Conservation (phyloP, 2,113 vertebrate species). For the Dicentrarchus labrax region DNA sequence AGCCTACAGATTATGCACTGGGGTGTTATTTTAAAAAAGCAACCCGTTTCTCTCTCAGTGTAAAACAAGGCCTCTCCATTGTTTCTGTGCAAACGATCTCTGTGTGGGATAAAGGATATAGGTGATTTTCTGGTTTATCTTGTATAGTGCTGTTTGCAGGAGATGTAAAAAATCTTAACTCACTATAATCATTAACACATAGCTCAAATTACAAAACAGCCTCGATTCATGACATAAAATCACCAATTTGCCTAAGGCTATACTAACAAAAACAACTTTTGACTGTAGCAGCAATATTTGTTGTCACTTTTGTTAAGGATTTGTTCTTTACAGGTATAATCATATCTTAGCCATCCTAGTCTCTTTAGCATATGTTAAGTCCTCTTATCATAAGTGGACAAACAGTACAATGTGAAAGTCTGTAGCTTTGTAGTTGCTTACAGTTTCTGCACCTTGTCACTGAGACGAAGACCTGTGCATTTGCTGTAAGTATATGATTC, state of each 20-base stretch:
- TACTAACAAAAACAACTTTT: background rate
- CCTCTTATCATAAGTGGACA: slow-evolving; percentile 35
- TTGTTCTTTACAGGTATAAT: slow-evolving; percentile 10
- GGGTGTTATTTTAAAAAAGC: background rate
- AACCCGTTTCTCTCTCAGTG: background rate
- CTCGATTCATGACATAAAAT: background rate
- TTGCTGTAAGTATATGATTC: background rate
- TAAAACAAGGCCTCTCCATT: background rate
- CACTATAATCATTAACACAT: background rate
- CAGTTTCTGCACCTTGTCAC: slow-evolving; percentile 17
- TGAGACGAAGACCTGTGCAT: slow-evolving; percentile 19
- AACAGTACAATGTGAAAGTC: slow-evolving; percentile 27
- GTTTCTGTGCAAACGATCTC: slow-evolving; percentile 15
- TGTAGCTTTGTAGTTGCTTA: slow-evolving; percentile 28
- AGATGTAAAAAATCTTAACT: background rate
- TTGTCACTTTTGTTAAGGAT: background rate
- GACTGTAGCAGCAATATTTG: background rate
- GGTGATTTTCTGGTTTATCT: slow-evolving; percentile 12
- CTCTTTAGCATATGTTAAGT: slow-evolving; percentile 17
- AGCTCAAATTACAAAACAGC: background rate
- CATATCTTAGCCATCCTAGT: background rate
- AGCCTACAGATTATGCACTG: background rate
- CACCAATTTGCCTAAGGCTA: background rate
- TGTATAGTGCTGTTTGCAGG: slow-evolving; percentile 1
- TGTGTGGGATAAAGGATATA: slow-evolving; percentile 14